A percentile compares a stretch with the other conserved stretches of the same genome.
These are phyloP conservation scores for Ataeniobius toweri DNA, from an alignment of 2,797 vertebrate genomes.

Conservation along the genomic window DNA sequence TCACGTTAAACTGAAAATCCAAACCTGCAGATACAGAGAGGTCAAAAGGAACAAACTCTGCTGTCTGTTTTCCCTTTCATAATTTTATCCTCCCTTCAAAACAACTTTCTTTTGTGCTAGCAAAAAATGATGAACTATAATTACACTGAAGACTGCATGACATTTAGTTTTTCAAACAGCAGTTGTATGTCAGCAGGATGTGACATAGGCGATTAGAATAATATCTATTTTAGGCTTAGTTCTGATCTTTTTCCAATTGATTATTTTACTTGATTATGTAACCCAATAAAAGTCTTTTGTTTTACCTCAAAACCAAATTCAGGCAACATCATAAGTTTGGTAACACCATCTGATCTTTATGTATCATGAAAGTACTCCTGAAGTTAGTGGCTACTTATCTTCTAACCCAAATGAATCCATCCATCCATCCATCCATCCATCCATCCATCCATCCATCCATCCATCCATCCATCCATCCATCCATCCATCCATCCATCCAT, in stretches of 20 bases:
- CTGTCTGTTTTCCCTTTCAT: neutral
- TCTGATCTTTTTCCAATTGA: neutral
- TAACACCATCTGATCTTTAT: neutral
- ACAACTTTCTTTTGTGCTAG: neutral
- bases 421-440: neutral
- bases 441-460: neutral
- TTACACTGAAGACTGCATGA: constrained; percentile 2
- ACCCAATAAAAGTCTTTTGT: neutral
- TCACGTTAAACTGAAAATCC: constrained; percentile 51
- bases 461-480: neutral
- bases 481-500: neutral
- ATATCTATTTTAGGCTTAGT: neutral
- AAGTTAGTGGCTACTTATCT: neutral
- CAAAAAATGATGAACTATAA: constrained; percentile 1
- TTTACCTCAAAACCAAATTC: neutral
- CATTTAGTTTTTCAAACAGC: neutral
- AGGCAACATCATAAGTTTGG: neutral
- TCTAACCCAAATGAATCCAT: neutral
- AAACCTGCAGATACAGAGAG: constrained; percentile 30
- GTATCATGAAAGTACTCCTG: neutral
- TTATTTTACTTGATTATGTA: neutral
- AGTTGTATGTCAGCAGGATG: neutral
- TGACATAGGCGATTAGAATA: neutral
- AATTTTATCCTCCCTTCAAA: neutral
- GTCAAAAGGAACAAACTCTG: constrained; percentile 32